phyloP scores from a whole-genome alignment of 2,113 vertebrate species.

The Elachura formosa region DNA sequence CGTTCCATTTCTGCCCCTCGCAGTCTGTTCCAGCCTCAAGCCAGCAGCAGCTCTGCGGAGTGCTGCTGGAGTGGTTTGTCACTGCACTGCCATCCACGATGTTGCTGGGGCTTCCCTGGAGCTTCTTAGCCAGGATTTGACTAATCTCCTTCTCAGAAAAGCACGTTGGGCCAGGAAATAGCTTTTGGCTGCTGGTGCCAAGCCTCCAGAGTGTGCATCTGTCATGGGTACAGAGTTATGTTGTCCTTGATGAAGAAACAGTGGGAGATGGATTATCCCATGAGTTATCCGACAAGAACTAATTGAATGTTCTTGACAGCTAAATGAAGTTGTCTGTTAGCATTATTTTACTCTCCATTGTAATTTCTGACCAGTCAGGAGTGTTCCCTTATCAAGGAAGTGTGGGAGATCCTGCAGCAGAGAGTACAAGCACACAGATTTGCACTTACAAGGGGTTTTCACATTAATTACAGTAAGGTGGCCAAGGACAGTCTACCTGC shows the following conservation, averaged over 20 bases:
- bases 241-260: conserved; percentile 18
- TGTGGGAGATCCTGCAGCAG: not conserved
- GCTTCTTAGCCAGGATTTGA: not conserved
- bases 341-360: not conserved
- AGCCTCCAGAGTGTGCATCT: not conserved
- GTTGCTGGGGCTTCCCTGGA: not conserved
- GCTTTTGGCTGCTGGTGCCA: not conserved
- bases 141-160: not conserved
- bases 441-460: not conserved
- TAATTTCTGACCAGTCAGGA: conserved; percentile 23
- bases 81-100: not conserved
- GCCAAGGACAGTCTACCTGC: not conserved
- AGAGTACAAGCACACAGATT: not conserved
- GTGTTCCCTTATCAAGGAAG: not conserved
- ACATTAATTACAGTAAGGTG: not conserved
- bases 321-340: conserved; percentile 42
- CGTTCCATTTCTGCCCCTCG: accelerated
- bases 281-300: conserved; percentile 38
- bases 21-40: not conserved
- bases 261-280: conserved; percentile 37
- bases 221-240: not conserved
- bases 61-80: not conserved
- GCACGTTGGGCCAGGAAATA: not conserved
- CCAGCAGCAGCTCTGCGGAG: accelerated
- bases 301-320: conserved; percentile 4